Conservation (phyloP, 1,140 invertebrate species). For the Linepithema humile region DNA sequence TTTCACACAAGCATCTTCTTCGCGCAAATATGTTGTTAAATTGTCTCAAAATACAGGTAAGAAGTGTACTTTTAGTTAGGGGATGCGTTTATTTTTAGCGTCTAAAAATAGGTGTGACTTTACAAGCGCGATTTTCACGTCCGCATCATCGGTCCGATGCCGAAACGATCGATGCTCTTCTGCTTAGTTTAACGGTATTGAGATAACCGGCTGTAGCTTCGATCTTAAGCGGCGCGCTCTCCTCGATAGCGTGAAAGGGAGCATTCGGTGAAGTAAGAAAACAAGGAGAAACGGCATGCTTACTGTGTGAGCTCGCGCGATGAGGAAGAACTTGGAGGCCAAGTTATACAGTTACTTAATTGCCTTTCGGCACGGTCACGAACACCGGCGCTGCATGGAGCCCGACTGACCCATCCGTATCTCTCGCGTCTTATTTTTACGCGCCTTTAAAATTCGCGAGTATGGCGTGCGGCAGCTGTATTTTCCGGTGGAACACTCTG, state of each 20-base stretch:
- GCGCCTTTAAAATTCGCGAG: constrained; percentile 20
- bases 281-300: constrained; percentile 20
- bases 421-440: constrained; percentile 67
- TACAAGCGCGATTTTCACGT: not conserved
- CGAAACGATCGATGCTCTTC: not conserved
- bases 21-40: not conserved
- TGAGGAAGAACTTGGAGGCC: constrained; percentile 45
- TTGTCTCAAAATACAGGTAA: not conserved
- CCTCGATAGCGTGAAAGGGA: constrained; percentile 35
- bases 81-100: not conserved
- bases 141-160: not conserved
- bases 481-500: too few species aligned
- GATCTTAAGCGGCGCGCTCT: constrained; percentile 55
- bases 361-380: constrained; percentile 72
- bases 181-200: constrained; percentile 62
- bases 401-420: too few species aligned
- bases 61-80: not conserved
- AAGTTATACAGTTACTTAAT: constrained; percentile 80
- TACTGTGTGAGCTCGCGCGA: constrained; percentile 22
- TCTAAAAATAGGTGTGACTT: not conserved
- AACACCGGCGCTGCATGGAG: not conserved
- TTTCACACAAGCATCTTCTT: not conserved
- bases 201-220: not conserved
- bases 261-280: not conserved
- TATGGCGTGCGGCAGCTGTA: too few species aligned